Evolutionary conservation across 2,113 vertebrate genomes (phyloP).

Genomic region (Hemiprocne comata): DNA sequence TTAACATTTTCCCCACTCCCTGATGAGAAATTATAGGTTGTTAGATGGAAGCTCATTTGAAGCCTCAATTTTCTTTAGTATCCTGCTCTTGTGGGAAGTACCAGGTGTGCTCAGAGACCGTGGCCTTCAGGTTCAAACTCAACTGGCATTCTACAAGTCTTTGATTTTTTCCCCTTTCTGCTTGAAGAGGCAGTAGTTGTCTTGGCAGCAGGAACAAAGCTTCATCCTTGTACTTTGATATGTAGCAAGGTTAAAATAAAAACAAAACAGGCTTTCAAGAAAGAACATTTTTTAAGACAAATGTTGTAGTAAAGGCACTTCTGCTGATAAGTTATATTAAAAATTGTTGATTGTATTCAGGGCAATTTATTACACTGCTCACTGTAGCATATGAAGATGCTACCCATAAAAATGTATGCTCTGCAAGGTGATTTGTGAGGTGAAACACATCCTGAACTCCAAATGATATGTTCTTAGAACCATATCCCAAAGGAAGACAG

Average conservation of each 20-base stretch:
- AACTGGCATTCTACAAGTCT: constrained; percentile 86
- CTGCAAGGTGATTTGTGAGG: neutral
- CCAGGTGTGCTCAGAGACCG: constrained; percentile 80
- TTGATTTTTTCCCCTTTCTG: constrained; percentile 84
- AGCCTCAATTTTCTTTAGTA: constrained; percentile 91
- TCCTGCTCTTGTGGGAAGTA: constrained; percentile 81
- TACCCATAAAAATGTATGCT: neutral
- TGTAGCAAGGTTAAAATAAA: constrained; percentile 71
- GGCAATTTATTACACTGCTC: neutral
- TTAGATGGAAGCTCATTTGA: constrained; percentile 90
- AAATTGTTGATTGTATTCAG: neutral
- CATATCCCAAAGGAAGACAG: neutral
- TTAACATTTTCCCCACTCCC: constrained; percentile 78
- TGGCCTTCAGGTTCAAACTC: constrained; percentile 76
- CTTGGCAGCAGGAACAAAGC: constrained; percentile 81
- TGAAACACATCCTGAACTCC: neutral
- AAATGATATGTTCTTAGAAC: neutral
- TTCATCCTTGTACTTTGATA: constrained; percentile 76
- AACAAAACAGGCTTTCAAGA: constrained; percentile 70
- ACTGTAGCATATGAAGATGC: neutral
- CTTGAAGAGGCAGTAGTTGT: constrained; percentile 81
- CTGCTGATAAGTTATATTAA: neutral
- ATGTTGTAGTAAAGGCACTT: constrained; percentile 42
- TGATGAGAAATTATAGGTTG: constrained; percentile 91
- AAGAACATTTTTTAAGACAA: constrained; percentile 66